Conservation (phyloP, 2,113 vertebrate species). For the Monopterus albus region DNA sequence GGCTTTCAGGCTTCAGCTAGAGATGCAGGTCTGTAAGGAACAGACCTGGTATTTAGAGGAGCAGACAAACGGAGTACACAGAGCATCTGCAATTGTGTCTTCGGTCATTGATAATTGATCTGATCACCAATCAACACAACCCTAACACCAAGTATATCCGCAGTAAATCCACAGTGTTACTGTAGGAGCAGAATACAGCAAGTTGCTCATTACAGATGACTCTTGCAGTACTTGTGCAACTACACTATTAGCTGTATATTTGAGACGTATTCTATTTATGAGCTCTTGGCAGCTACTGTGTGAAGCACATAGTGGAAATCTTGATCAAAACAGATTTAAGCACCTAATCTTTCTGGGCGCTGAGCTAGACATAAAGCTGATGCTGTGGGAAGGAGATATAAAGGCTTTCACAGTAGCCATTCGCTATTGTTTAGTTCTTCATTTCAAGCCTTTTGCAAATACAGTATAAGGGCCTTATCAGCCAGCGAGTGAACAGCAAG, state of each 20-base stretch:
- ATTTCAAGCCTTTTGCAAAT: slow-evolving; percentile 42
- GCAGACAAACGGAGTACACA: no score
- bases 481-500: slow-evolving; percentile 13
- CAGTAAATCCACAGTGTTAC: no score
- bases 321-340: slow-evolving; percentile 47
- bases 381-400: slow-evolving; percentile 31
- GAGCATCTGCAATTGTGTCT: no score
- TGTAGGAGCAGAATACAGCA: neutral
- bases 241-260: slow-evolving; percentile 12
- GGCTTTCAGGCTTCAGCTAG: no score
- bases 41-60: no score
- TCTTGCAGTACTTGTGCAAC: neutral
- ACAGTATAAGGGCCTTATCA: slow-evolving; percentile 14
- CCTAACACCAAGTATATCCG: no score
- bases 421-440: slow-evolving; percentile 38
- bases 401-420: slow-evolving; percentile 47
- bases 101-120: no score
- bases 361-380: slow-evolving; percentile 41
- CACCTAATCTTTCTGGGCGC: slow-evolving; percentile 42
- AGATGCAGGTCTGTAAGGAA: no score
- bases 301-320: slow-evolving; percentile 9
- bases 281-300: slow-evolving; percentile 25
- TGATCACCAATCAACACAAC: no score
- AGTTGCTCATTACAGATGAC: slow-evolving; percentile 8
- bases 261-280: slow-evolving; percentile 29